Percentiles rank a stretch among this genome's conserved stretches.
phyloP scores from a whole-genome alignment of 2,113 vertebrate species.

The Calypte anna region DNA sequence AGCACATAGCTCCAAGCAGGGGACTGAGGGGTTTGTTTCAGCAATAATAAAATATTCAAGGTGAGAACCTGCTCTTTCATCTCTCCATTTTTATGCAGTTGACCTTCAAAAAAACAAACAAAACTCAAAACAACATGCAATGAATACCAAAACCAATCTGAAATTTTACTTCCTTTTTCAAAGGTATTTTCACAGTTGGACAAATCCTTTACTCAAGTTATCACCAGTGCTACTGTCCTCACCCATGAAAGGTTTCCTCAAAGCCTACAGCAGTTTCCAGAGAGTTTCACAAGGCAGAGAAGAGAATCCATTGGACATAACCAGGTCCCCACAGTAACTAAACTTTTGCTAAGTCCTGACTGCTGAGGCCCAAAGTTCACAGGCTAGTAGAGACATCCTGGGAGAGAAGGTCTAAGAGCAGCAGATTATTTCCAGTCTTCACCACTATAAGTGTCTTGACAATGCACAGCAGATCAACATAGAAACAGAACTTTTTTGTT shows the following conservation, averaged over 20 bases:
- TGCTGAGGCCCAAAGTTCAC: neutral
- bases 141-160: too few relatives aligned
- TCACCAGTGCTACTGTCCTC: neutral
- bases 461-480: neutral
- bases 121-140: too few relatives aligned
- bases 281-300: neutral
- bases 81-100: neutral
- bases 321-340: neutral
- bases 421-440: neutral
- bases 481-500: neutral
- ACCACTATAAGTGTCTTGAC: rapidly evolving
- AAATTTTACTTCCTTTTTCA: neutral
- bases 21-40: neutral
- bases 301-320: rapidly evolving
- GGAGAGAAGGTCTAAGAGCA: neutral
- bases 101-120: rapidly evolving
- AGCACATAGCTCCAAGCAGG: rapidly evolving
- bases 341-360: neutral
- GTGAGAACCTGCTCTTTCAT: neutral
- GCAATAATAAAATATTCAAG: neutral
- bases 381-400: rapidly evolving
- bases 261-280: neutral
- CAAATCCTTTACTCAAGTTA: neutral
- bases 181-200: neutral
- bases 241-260: rapidly evolving